Percentiles rank a stretch among this genome's conserved stretches.
Evolutionary conservation across 2,797 vertebrate species (phyloP).

Genomic region (Channallabes apus): DNA sequence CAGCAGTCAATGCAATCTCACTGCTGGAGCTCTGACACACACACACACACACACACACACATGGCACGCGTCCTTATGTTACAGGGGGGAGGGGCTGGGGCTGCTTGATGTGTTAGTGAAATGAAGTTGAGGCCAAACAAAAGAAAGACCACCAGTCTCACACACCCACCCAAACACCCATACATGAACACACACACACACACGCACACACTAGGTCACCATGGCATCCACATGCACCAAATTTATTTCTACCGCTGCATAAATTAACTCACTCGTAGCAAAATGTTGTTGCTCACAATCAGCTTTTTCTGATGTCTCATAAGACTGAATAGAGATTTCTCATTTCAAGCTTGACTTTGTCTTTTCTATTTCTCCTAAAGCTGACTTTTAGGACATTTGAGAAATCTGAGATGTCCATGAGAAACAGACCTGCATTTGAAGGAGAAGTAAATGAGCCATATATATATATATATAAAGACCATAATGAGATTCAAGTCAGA

Average conservation of each 20-base stretch:
- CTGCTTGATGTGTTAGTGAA: slow-evolving; percentile 73
- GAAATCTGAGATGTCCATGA: no score
- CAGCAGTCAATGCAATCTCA: slow-evolving; percentile 78
- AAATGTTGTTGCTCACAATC: no score
- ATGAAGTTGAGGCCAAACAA: slow-evolving; percentile 72
- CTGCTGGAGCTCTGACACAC: slow-evolving; percentile 63
- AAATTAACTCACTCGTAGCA: neutral
- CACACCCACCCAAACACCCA: neutral
- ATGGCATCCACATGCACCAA: neutral
- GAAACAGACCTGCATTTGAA: no score
- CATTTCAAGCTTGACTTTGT: no score
- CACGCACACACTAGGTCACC: slow-evolving; percentile 14
- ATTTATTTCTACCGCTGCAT: neutral
- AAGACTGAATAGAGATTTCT: no score
- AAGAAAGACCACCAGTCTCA: slow-evolving; percentile 60
- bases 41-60: slow-evolving; percentile 29
- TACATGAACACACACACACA: neutral
- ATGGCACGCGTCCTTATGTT: slow-evolving; percentile 46
- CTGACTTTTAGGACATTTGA: no score
- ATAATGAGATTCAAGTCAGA: no score
- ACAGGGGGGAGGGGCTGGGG: slow-evolving; percentile 46
- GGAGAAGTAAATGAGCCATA: no score
- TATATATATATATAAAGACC: no score
- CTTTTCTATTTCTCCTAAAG: no score
- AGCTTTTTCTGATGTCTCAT: no score